A percentile compares a stretch with the other conserved stretches of the same genome.
phyloP scores from a whole-genome alignment of 2,113 vertebrate species.

The Myrmecobius fasciatus region DNA sequence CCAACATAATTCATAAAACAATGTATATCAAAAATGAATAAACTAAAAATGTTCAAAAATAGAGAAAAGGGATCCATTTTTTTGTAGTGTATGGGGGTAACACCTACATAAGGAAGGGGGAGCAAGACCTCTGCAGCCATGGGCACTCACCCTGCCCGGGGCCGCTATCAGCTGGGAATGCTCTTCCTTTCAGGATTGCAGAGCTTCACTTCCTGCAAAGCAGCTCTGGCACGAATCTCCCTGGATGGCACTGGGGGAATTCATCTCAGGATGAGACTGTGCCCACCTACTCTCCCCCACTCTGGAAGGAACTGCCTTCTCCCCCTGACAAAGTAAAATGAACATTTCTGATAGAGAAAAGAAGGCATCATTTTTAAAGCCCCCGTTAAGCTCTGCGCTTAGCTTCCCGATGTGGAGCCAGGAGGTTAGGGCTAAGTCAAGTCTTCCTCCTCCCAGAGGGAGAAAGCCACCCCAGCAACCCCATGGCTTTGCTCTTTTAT shows the following conservation, averaged over 20 bases:
- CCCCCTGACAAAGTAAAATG: not conserved
- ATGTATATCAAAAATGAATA: no score
- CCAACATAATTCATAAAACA: no score
- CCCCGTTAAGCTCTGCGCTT: not conserved
- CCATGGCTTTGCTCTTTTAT: not conserved
- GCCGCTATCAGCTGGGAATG: not conserved
- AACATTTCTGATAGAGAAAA: not conserved
- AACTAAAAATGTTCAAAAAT: no score
- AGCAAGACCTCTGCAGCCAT: not conserved
- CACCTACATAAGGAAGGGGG: not conserved
- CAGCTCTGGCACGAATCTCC: not conserved
- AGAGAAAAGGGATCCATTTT: not conserved
- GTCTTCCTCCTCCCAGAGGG: not conserved
- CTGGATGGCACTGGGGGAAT: not conserved
- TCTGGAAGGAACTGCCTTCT: not conserved
- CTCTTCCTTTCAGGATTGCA: not conserved
- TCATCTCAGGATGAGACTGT: not conserved
- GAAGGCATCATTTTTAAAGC: not conserved
- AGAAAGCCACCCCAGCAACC: not conserved
- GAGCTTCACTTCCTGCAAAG: not conserved
- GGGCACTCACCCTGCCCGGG: not conserved
- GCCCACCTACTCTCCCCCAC: not conserved
- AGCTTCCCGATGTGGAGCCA: not conserved
- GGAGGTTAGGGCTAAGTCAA: not conserved
- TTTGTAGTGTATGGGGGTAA: not conserved